Evolutionary conservation across 2,113 vertebrate genomes (phyloP), one percentile per base, ranked within the genome.

Genomic region (Platysternon megacephalum): DNA sequence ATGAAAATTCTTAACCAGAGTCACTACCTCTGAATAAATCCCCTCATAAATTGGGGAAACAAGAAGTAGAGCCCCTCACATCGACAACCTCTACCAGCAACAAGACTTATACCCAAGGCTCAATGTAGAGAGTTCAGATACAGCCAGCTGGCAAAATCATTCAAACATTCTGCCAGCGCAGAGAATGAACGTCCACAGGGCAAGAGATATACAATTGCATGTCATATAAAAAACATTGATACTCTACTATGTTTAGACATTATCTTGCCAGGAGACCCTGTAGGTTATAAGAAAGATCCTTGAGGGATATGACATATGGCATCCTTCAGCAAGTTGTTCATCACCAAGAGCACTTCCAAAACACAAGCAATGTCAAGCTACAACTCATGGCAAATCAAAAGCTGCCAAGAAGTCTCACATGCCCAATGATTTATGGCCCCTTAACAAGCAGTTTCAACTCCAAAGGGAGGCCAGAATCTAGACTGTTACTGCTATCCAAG

Each of bases 1-100:
- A 93, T 96, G 94, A 94, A 96, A 96, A 97, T 93, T 93, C 79
- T 86, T 92, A 95, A 97, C 95, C 95, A 94, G 35, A 32, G 90
- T 97, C 85, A 93, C 94, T 91, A 94, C 79, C 94, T 94, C 87
- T 84, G 92, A 94, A 93, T 88, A 96, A 95, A 96, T 89, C 92
- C 95, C 93, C 95, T 97, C 93, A 90, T 95, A 95, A 94, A 90
- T 88, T 86, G 90, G 90, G 28, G 80, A 44, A 65, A 56, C 8
- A 35, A 5, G 48, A n/a, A 29, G 46, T 39, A 74, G 26, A 28
- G n/a, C 95, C 58, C 85, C 49, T 85, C 90, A 93, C 90, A 96
- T 85, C 87, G 92, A 84, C 95, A 88, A 89, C 78, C 72, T 89
- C 94, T 93, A 94, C 94, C 94, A 94, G 94, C 92, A 96, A 88